phyloP scores from a whole-genome alignment of 1,140 invertebrate species.

The Drosophila dunni region DNA sequence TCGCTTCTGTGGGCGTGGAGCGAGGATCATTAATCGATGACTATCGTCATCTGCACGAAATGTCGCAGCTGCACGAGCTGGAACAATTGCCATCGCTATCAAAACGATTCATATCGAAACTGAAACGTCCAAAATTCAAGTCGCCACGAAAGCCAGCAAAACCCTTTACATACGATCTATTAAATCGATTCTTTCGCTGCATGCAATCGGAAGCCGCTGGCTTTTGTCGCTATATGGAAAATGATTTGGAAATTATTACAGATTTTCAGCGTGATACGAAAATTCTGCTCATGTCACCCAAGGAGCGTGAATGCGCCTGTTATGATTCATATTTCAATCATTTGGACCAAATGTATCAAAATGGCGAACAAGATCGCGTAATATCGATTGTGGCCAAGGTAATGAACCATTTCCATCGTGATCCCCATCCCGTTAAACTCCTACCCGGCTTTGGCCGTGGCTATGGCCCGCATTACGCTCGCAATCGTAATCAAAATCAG shows the following conservation, averaged over 20 bases:
- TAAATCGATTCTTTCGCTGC: slow-evolving; percentile 36
- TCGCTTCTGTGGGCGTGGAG: slow-evolving; percentile 37
- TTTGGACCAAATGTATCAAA: slow-evolving; percentile 41
- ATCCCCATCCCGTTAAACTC: slow-evolving; percentile 15
- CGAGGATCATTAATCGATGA: slow-evolving; percentile 55
- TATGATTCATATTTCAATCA: slow-evolving; percentile 53
- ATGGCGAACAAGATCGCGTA: slow-evolving; percentile 39
- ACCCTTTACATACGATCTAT: slow-evolving; percentile 20
- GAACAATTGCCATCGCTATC: neutral
- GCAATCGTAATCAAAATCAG: slow-evolving; percentile 1
- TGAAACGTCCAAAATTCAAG: slow-evolving; percentile 30
- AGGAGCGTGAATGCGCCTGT: slow-evolving; percentile 37
- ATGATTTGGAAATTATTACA: slow-evolving; percentile 37
- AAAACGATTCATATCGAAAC: slow-evolving; percentile 17
- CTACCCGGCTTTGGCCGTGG: slow-evolving; percentile 22
- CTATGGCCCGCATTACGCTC: slow-evolving; percentile 16
- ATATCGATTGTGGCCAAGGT: slow-evolving; percentile 37
- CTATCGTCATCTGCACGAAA: slow-evolving; percentile 60
- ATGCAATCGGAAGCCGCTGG: slow-evolving; percentile 34
- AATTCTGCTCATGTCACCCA: slow-evolving; percentile 16
- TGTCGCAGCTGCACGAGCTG: slow-evolving; percentile 20
- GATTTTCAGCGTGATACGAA: slow-evolving; percentile 19
- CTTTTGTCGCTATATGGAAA: slow-evolving; percentile 36
- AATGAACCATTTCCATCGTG: slow-evolving; percentile 29
- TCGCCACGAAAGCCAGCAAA: slow-evolving; percentile 19